Evolutionary conservation across 2,113 vertebrate genomes (phyloP).

Genomic region (Eupsittula cactorum): DNA sequence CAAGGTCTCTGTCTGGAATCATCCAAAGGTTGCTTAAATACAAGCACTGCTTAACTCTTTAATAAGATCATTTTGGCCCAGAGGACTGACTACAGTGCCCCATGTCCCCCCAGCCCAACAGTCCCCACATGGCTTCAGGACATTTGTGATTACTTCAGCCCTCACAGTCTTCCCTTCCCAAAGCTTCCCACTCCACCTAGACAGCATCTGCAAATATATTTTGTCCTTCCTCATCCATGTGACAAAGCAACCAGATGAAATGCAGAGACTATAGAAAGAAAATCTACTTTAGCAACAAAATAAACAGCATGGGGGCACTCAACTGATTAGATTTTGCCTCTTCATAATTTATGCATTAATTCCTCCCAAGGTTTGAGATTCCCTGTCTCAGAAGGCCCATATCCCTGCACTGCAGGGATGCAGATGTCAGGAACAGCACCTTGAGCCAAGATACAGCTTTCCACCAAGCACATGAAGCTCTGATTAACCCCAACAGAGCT

Average conservation of each 20-base stretch:
- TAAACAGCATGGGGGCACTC: slow-evolving; percentile 42
- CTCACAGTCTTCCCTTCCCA: background rate
- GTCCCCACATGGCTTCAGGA: background rate
- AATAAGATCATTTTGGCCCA: background rate
- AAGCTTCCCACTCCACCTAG: background rate
- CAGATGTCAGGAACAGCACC: background rate
- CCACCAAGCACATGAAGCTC: background rate
- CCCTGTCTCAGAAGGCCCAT: background rate
- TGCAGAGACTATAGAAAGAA: slow-evolving; percentile 18
- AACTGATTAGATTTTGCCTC: slow-evolving; percentile 15
- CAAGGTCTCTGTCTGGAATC: background rate
- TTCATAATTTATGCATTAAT: slow-evolving; percentile 52
- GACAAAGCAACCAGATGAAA: slow-evolving; percentile 22
- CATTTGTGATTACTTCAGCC: background rate
- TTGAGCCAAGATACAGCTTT: background rate
- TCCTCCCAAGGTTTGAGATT: background rate
- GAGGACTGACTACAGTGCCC: background rate
- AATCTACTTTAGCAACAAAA: slow-evolving; percentile 51
- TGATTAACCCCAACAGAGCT: background rate
- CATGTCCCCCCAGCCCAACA: background rate
- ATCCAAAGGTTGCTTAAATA: background rate
- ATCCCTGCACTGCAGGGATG: background rate
- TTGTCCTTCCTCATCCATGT: slow-evolving; percentile 8
- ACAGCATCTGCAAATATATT: background rate
- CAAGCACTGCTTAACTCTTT: background rate